These are phyloP conservation scores for Apodemia mormo DNA, from an alignment of 2,888 invertebrate species.

Conservation along the genomic window DNA sequence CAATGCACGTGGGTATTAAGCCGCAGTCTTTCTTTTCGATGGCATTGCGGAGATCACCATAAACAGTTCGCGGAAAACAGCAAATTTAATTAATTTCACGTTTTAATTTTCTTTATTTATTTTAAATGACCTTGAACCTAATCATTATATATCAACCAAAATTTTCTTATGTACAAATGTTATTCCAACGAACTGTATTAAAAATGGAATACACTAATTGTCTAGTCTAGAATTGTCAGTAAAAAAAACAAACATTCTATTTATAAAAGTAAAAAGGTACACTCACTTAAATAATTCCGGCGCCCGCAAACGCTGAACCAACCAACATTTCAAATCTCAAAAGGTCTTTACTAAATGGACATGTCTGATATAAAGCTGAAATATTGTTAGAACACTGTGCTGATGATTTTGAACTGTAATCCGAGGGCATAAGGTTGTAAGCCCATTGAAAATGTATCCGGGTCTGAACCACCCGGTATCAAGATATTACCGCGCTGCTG, in stretches of 20 bases:
- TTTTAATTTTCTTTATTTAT: no score
- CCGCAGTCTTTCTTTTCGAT: no score
- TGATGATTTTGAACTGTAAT: slow-evolving; percentile 34
- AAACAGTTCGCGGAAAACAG: no score
- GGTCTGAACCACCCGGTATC: slow-evolving; percentile 46
- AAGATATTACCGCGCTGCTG: slow-evolving; percentile 72
- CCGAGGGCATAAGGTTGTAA: slow-evolving; percentile 34
- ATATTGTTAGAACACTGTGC: slow-evolving; percentile 38
- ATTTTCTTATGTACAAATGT: no score
- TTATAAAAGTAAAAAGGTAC: slow-evolving; percentile 14
- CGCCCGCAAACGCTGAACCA: slow-evolving; percentile 26
- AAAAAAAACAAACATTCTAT: neutral
- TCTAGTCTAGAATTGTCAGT: neutral
- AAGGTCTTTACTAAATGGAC: slow-evolving; percentile 58
- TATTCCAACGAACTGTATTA: no score
- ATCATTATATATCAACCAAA: no score
- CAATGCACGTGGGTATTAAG: no score
- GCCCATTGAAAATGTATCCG: slow-evolving; percentile 31
- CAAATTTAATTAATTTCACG: no score
- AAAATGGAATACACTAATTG: neutral
- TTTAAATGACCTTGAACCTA: no score
- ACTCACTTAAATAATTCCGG: neutral
- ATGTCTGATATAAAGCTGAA: slow-evolving; percentile 56
- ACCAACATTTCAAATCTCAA: slow-evolving; percentile 48
- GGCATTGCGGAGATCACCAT: no score